A percentile compares a stretch with the other conserved stretches of the same genome.
Evolutionary conservation across 53 echinoderm and acorn worm genomes (phyloP).

Genomic region (Patiria pectinifera): DNA sequence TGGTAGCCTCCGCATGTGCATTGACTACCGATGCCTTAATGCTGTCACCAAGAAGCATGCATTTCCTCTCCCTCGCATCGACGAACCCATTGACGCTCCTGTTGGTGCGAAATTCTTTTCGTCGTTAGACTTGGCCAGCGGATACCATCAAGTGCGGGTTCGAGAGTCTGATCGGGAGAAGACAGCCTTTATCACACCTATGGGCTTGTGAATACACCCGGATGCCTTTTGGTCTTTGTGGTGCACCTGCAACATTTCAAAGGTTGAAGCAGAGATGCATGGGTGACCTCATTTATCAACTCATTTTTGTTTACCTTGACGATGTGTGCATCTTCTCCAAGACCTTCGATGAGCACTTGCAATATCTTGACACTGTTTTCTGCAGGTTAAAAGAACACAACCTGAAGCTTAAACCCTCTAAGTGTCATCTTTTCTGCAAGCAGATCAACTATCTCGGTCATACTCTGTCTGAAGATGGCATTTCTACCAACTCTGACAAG

Average conservation of each 20-base stretch:
- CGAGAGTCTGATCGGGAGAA: constrained; percentile 9
- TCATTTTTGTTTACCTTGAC: constrained; percentile 19
- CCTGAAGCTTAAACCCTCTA: constrained; percentile 44
- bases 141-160: constrained; percentile 43
- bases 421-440: constrained; percentile 47
- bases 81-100: constrained; percentile 40
- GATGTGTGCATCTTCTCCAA: constrained; percentile 44
- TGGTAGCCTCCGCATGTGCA: constrained; percentile 68
- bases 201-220: constrained; percentile 14
- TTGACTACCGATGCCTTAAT: constrained; percentile 74
- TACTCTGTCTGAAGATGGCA: constrained; percentile 13
- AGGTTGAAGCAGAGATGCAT: constrained; percentile 36
- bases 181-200: constrained; percentile 30
- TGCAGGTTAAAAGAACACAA: not conserved
- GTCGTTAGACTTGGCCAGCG: constrained; percentile 23
- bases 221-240: constrained; percentile 44
- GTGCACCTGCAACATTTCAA: constrained; percentile 37
- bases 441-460: constrained; percentile 49
- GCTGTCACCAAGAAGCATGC: constrained; percentile 75
- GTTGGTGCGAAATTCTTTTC: constrained; percentile 28
- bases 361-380: constrained; percentile 21
- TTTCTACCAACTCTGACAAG: constrained; percentile 42
- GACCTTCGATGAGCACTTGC: constrained; percentile 52
- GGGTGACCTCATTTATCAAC: constrained; percentile 3
- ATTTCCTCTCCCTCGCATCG: constrained; percentile 74